Conservation (phyloP, 2,888 invertebrate genomes). For the Oxytorus armatus region DNA sequence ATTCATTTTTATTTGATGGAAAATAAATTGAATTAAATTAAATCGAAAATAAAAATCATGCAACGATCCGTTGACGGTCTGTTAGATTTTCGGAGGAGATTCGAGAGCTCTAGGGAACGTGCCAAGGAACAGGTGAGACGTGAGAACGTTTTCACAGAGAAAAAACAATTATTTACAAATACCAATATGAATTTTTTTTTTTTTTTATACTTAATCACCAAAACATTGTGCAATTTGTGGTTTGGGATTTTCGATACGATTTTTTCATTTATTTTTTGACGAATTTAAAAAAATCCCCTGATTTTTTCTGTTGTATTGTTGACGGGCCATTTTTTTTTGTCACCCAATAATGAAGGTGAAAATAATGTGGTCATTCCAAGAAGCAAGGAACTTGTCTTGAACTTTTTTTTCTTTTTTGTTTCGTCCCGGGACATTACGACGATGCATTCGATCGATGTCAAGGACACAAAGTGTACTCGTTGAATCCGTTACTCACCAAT, state of each 20-base stretch:
- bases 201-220: no score
- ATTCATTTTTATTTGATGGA: neutral
- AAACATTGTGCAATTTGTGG: no score
- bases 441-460: slow-evolving; percentile 62
- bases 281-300: no score
- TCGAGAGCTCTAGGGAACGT: slow-evolving; percentile 48
- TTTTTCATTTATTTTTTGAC: no score
- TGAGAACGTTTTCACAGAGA: neutral
- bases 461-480: slow-evolving; percentile 62
- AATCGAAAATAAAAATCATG: slow-evolving; percentile 15
- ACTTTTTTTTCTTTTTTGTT: slow-evolving; percentile 12
- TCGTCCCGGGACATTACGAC: slow-evolving; percentile 31
- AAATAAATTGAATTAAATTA: neutral
- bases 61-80: slow-evolving; percentile 59
- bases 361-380: neutral
- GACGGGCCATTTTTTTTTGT: neutral
- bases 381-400: neutral
- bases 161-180: no score
- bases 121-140: slow-evolving; percentile 59
- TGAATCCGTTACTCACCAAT: slow-evolving; percentile 48
- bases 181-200: no score
- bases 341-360: neutral
- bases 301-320: no score
- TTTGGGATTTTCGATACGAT: no score
- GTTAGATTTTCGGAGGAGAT: slow-evolving; percentile 49